These are phyloP conservation scores for Acanthosepion pharaonis DNA, from an alignment of 2,888 invertebrate species.

Conservation along the genomic window DNA sequence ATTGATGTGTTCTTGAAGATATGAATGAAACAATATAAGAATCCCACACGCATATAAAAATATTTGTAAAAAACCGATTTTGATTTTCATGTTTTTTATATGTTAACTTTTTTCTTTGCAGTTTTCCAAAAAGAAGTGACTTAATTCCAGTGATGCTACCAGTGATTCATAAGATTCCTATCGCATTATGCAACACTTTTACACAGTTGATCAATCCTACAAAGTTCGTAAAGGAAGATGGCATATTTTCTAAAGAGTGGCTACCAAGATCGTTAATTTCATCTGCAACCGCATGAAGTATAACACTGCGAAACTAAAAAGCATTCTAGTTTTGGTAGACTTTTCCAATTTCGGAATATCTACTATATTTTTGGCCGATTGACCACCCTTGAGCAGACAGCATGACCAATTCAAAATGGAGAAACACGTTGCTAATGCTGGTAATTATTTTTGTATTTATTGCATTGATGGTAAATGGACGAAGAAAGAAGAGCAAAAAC, in stretches of 20 bases:
- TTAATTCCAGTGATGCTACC: background rate
- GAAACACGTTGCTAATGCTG: constrained; percentile 6
- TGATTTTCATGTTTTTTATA: too few species aligned
- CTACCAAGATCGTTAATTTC: background rate
- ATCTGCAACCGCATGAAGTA: background rate
- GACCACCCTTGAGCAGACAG: background rate
- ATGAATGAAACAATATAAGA: too few species aligned
- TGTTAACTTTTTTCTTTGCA: too few species aligned
- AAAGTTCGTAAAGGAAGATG: background rate
- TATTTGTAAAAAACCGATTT: too few species aligned
- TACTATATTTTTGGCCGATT: background rate
- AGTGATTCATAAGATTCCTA: background rate
- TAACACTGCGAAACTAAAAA: background rate
- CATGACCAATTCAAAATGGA: constrained; percentile 39
- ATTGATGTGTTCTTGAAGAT: too few species aligned
- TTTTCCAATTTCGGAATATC: background rate
- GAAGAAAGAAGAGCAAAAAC: constrained; percentile 23
- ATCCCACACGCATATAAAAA: too few species aligned
- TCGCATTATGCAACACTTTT: background rate
- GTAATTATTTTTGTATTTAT: background rate
- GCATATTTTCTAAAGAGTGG: background rate
- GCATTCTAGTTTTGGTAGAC: too few species aligned
- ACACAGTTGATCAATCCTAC: background rate
- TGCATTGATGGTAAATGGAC: constrained; percentile 11
- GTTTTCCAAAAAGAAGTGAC: background rate